These are phyloP conservation scores for Etheostoma cragini DNA, from an alignment of 2,113 vertebrate species.

Conservation along the genomic window DNA sequence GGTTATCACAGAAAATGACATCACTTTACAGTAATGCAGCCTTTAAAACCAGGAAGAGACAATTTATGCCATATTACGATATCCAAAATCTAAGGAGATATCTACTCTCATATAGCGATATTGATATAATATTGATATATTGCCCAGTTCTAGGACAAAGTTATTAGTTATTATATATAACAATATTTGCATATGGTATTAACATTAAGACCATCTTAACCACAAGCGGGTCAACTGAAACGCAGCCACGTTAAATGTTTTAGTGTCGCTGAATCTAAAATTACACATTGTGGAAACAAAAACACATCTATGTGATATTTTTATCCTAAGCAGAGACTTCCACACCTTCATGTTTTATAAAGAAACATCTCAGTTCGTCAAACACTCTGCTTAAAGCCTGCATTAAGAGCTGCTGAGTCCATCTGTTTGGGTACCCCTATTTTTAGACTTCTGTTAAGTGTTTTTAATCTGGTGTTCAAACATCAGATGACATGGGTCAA, in stretches of 20 bases:
- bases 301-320: slow-evolving; percentile 16
- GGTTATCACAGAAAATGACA: no score
- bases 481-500: slow-evolving; percentile 39
- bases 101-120: no score
- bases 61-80: no score
- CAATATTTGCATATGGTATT: neutral
- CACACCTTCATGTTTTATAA: slow-evolving; percentile 18
- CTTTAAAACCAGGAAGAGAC: no score
- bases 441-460: slow-evolving; percentile 56
- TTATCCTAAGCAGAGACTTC: slow-evolving; percentile 10
- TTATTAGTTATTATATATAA: neutral
- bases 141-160: neutral
- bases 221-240: neutral
- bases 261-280: neutral
- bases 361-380: slow-evolving; percentile 28
- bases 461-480: slow-evolving; percentile 60
- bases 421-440: slow-evolving; percentile 54
- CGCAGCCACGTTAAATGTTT: neutral
- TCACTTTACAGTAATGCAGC: no score
- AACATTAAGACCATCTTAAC: neutral
- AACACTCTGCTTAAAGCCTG: slow-evolving; percentile 43
- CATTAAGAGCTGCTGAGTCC: slow-evolving; percentile 53
- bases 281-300: slow-evolving; percentile 4
- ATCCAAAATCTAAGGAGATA: no score
- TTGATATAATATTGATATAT: no score